Percentiles rank a stretch among this genome's conserved stretches.
Evolutionary conservation across 2,797 vertebrate species (phyloP).

Genomic region (Sebastes vulpes): DNA sequence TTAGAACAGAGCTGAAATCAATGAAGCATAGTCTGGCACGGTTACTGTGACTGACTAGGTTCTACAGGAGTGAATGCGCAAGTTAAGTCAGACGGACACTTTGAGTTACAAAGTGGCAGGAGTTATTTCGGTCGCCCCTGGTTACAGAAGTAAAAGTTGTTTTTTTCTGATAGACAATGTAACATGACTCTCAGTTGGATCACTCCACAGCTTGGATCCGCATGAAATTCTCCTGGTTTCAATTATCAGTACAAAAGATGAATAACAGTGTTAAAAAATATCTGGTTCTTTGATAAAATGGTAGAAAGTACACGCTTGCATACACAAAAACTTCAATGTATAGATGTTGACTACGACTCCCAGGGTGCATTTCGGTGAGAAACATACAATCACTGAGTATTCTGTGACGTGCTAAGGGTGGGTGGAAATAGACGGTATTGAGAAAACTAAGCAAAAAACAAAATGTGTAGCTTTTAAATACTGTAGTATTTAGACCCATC

Average conservation of each 20-base stretch:
- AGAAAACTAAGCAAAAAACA: not conserved
- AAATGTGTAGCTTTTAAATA: not conserved
- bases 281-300: not conserved
- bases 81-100: not conserved
- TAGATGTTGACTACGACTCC: not conserved
- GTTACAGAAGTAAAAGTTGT: not conserved
- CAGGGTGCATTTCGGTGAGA: not conserved
- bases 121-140: not conserved
- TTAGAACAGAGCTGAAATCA: not conserved
- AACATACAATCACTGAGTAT: not conserved
- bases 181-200: not conserved
- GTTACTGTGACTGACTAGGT: not conserved
- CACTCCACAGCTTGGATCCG: not conserved
- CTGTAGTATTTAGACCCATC: no score
- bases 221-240: not conserved
- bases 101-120: not conserved
- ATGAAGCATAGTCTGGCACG: not conserved
- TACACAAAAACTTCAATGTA: not conserved
- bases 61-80: not conserved
- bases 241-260: rapidly evolving
- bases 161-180: not conserved
- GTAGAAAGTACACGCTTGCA: not conserved
- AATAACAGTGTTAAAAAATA: not conserved
- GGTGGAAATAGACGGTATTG: not conserved
- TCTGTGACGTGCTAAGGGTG: not conserved